A percentile compares a stretch with the other conserved stretches of the same genome.
Conservation (phyloP, 2,888 invertebrate species). For the Pyrrhia umbra region DNA sequence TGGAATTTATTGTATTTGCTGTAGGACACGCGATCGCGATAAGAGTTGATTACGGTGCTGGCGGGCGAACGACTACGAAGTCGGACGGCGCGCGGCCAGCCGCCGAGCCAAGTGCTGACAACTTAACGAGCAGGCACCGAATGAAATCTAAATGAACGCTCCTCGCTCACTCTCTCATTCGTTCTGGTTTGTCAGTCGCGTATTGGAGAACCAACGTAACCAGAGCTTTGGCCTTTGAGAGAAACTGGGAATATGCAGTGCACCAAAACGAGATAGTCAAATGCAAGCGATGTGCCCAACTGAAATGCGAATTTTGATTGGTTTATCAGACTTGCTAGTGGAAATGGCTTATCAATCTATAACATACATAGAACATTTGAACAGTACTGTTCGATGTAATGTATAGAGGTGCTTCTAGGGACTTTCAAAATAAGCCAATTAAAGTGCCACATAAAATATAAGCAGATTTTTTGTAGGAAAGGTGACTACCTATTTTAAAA, state of each 20-base stretch:
- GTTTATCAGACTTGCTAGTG: constrained; percentile 6
- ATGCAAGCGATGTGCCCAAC: constrained; percentile 13
- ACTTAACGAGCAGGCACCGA: constrained; percentile 56
- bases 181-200: constrained; percentile 17
- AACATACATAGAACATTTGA: neutral
- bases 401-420: neutral
- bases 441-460: neutral
- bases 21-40: constrained; percentile 75
- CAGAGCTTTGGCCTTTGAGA: constrained; percentile 23
- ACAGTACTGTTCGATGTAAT: neutral
- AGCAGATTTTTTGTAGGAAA: no score
- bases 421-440: neutral
- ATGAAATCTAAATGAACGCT: constrained; percentile 34
- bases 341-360: constrained; percentile 14
- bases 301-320: constrained; percentile 23
- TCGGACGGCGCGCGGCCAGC: constrained; percentile 63
- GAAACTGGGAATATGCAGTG: constrained; percentile 13
- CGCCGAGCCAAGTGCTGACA: constrained; percentile 64
- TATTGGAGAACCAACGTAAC: constrained; percentile 43
- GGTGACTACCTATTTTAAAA: neutral
- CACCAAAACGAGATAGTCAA: constrained; percentile 38
- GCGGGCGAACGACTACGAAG: constrained; percentile 64
- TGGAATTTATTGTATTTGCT: constrained; percentile 65
- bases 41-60: constrained; percentile 67
- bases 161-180: constrained; percentile 39